phyloP scores from a whole-genome alignment of 2,113 vertebrate genomes.

The Toxostoma redivivum region DNA sequence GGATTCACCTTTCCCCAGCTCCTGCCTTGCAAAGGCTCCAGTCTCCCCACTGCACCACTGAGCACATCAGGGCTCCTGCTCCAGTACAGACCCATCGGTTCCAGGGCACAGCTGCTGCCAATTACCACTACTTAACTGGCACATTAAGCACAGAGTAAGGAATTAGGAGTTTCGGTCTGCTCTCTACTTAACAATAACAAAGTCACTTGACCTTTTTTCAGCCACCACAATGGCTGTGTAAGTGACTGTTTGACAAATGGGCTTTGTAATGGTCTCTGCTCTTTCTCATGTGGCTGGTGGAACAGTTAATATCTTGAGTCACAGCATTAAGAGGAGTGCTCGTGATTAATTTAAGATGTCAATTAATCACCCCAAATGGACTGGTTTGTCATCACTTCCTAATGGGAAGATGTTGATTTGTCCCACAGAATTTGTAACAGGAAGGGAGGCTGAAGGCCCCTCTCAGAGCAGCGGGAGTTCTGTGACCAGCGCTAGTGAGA shows the following conservation, averaged over 20 bases:
- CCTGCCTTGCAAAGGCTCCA: background rate
- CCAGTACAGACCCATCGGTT: constrained; percentile 36
- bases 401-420: constrained; percentile 57
- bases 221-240: constrained; percentile 52
- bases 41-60: constrained; percentile 1
- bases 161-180: constrained; percentile 63
- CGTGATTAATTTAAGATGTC: constrained; percentile 57
- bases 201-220: constrained; percentile 69
- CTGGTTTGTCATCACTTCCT: constrained; percentile 66
- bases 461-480: background rate
- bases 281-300: constrained; percentile 65
- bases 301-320: constrained; percentile 63
- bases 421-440: constrained; percentile 20
- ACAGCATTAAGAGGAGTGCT: constrained; percentile 40
- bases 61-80: constrained; percentile 41
- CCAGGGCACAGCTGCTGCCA: constrained; percentile 71
- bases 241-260: constrained; percentile 70
- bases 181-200: constrained; percentile 65
- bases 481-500: background rate
- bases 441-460: background rate
- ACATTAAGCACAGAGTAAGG: constrained; percentile 68
- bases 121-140: constrained; percentile 74
- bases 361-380: constrained; percentile 64
- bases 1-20: background rate
- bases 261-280: constrained; percentile 64